These are phyloP conservation scores for Philaenus spumarius DNA, from an alignment of 1,140 invertebrate genomes.

Conservation along the genomic window DNA sequence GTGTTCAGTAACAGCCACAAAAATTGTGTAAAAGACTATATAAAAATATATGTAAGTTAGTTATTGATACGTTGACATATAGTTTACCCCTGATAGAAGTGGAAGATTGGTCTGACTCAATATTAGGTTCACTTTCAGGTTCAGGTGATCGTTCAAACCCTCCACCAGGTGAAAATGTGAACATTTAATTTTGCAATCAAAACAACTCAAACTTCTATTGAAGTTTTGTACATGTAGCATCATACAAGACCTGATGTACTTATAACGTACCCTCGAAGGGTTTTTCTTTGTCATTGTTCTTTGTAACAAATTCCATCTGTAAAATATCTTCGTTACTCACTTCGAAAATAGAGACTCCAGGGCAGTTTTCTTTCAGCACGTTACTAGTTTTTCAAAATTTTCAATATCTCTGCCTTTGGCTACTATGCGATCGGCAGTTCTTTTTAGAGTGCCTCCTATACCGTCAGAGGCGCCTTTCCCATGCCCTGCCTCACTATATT, in stretches of 20 bases:
- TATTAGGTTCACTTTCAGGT: neutral
- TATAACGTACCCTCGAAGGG: slow-evolving; percentile 16
- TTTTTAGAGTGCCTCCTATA: slow-evolving; percentile 39
- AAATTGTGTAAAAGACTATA: too few relatives aligned
- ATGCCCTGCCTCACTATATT: slow-evolving; percentile 41
- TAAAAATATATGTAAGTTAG: neutral
- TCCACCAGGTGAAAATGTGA: neutral
- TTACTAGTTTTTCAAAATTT: slow-evolving; percentile 19
- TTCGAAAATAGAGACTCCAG: slow-evolving; percentile 7
- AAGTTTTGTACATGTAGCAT: neutral
- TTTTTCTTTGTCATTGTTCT: neutral
- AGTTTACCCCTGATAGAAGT: neutral
- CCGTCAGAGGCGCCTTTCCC: slow-evolving; percentile 43
- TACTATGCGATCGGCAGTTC: slow-evolving; percentile 35
- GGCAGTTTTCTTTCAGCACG: neutral
- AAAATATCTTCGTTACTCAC: slow-evolving; percentile 13
- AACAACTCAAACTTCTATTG: neutral
- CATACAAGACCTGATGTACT: slow-evolving; percentile 11
- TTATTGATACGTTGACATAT: too few relatives aligned
- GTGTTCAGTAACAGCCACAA: neutral
- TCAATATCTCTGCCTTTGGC: slow-evolving; percentile 33
- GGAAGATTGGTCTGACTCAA: neutral
- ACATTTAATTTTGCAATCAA: slow-evolving; percentile 1
- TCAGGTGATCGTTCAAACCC: neutral
- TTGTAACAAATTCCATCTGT: slow-evolving; percentile 6